These are phyloP conservation scores for Vidua macroura DNA, from an alignment of 2,113 vertebrate genomes.

Conservation along the genomic window DNA sequence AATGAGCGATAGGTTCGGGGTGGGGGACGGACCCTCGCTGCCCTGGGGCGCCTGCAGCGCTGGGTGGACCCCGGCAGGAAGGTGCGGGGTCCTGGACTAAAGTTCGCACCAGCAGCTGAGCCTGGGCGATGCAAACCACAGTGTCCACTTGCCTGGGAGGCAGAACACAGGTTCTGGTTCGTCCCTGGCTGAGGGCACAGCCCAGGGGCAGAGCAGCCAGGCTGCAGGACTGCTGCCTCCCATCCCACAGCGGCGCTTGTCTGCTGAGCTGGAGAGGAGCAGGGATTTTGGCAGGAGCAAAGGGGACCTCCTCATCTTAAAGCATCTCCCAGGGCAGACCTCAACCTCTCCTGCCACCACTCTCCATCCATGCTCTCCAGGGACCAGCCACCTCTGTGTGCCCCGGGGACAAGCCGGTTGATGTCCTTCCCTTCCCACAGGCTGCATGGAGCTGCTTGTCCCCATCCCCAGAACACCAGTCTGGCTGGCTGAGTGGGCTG, in stretches of 20 bases:
- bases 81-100: neutral
- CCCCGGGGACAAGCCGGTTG: rapidly evolving
- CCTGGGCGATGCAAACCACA: neutral
- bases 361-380: rapidly evolving
- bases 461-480: neutral
- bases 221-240: rapidly evolving
- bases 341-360: neutral
- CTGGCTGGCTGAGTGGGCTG: neutral
- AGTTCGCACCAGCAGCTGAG: neutral
- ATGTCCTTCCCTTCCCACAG: neutral
- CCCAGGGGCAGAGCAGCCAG: neutral
- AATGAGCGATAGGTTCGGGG: neutral
- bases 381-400: neutral
- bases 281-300: neutral
- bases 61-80: neutral
- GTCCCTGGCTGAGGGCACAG: neutral
- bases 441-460: neutral
- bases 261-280: neutral
- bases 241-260: neutral
- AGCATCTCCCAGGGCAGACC: neutral
- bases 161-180: rapidly evolving
- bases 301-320: neutral
- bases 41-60: neutral
- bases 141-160: neutral
- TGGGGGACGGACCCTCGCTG: neutral